These are phyloP conservation scores for Stegophylla sp. DNA, from an alignment of 2,888 invertebrate species.

Conservation along the genomic window DNA sequence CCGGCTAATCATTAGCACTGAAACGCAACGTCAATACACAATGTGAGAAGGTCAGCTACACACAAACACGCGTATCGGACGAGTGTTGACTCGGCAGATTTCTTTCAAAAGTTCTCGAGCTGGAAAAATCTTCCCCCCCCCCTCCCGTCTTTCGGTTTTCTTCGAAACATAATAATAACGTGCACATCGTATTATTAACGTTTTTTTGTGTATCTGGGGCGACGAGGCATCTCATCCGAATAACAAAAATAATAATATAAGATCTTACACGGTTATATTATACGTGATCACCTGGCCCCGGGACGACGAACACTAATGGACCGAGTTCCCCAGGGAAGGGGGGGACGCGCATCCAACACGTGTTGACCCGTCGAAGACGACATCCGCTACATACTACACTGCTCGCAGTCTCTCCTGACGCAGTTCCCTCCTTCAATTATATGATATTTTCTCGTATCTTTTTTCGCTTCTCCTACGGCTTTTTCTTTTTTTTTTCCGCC, in stretches of 20 bases:
- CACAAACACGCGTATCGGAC: no score
- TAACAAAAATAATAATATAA: not conserved
- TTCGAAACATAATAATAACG: not conserved
- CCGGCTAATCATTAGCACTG: no score
- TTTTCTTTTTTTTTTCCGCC: not conserved
- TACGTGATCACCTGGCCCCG: conserved; percentile 45
- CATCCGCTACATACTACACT: conserved; percentile 39
- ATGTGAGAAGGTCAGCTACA: no score
- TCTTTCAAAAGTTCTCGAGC: no score
- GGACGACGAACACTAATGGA: conserved; percentile 50
- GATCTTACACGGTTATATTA: not conserved
- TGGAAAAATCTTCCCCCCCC: no score
- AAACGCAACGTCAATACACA: no score
- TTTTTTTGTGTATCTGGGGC: not conserved
- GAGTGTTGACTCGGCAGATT: no score
- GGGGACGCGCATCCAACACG: conserved; percentile 56
- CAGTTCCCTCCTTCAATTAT: conserved; percentile 47
- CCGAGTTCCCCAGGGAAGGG: conserved; percentile 52
- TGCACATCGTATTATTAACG: not conserved
- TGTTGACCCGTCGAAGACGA: conserved; percentile 58
- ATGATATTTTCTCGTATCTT: conserved; percentile 40
- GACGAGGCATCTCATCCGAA: not conserved
- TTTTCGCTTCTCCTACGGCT: not conserved
- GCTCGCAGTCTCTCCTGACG: conserved; percentile 16
- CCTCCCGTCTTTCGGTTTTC: no score